Percentiles rank a stretch among this genome's conserved stretches.
phyloP scores from a whole-genome alignment of 2,113 vertebrate genomes.

The Pycnonotus jocosus region DNA sequence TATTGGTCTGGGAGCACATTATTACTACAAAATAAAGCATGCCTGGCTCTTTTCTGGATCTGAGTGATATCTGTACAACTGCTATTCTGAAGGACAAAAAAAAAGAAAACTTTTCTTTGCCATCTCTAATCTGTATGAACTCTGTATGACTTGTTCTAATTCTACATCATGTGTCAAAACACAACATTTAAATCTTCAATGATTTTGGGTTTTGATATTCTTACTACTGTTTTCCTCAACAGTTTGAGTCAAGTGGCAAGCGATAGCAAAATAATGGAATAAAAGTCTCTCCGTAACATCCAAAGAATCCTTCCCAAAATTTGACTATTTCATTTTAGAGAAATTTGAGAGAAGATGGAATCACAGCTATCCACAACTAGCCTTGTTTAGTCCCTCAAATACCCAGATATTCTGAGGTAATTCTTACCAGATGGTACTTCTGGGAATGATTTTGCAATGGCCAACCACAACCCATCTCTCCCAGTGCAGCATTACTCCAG shows the following conservation, averaged over 20 bases:
- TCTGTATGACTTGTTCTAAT: not conserved
- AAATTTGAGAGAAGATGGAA: not conserved
- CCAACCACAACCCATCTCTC: not conserved
- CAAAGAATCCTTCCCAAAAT: not conserved
- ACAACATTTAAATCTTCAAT: not conserved
- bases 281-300: not conserved
- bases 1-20: not conserved
- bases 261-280: not conserved
- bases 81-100: not conserved
- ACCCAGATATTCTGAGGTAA: not conserved
- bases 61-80: not conserved
- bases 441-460: not conserved
- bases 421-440: conserved; percentile 29
- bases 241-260: not conserved
- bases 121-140: not conserved
- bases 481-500: not conserved
- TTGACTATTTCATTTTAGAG: not conserved
- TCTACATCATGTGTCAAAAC: not conserved
- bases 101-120: not conserved
- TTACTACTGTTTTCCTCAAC: not conserved
- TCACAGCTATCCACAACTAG: not conserved
- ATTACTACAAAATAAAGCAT: not conserved
- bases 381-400: not conserved
- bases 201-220: not conserved
- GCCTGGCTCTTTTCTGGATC: not conserved